Conservation (phyloP, 2,113 vertebrate species). For the Globicephala melas region DNA sequence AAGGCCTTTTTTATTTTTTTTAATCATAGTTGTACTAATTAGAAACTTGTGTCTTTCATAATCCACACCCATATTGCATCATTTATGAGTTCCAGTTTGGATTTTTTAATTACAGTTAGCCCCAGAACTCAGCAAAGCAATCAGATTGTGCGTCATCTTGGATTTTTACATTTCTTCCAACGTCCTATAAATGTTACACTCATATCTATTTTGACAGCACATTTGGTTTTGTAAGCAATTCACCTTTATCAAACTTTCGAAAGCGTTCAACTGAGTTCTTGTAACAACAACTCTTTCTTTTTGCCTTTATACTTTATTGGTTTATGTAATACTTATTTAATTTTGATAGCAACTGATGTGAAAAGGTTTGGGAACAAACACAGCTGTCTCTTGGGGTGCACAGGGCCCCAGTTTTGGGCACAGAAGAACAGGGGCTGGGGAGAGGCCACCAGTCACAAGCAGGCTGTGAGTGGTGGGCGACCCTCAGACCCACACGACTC, state of each 20-base stretch:
- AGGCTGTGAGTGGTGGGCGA: fast-evolving
- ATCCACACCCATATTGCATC: not conserved
- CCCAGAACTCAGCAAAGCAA: not conserved
- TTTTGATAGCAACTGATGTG: not conserved
- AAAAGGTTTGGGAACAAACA: not conserved
- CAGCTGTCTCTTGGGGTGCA: not conserved
- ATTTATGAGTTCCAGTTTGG: not conserved
- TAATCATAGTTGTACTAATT: not conserved
- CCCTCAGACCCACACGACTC: fast-evolving
- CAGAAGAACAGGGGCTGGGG: not conserved
- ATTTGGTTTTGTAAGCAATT: not conserved
- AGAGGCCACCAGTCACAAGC: not conserved
- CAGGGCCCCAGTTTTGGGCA: not conserved
- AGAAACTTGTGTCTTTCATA: not conserved
- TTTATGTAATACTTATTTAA: not conserved
- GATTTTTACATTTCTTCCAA: not conserved
- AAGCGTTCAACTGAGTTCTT: not conserved
- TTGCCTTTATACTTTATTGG: not conserved
- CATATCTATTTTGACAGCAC: not conserved
- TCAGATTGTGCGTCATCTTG: not conserved
- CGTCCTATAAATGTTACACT: not conserved
- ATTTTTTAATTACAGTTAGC: not conserved
- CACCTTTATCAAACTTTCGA: not conserved
- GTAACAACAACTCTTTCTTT: not conserved
- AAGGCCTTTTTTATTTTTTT: not conserved